These are phyloP conservation scores for Oryzias curvinotus DNA, from an alignment of 2,113 vertebrate genomes.

Conservation along the genomic window DNA sequence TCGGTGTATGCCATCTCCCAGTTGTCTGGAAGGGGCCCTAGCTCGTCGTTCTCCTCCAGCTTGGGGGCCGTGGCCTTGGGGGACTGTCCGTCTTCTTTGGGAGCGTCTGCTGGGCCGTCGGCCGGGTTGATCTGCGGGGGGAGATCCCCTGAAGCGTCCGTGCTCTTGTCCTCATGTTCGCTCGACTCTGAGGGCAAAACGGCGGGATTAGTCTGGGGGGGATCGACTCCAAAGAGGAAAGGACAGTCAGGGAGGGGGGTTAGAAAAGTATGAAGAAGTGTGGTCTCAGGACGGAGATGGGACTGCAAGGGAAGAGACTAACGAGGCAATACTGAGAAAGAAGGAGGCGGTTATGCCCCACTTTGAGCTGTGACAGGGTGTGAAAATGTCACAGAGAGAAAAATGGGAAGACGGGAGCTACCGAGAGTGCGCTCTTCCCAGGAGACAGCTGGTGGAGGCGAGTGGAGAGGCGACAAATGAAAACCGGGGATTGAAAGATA, in stretches of 20 bases:
- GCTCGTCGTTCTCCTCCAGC: slow-evolving; percentile 87
- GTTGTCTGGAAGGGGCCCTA: slow-evolving; percentile 92
- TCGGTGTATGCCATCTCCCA: slow-evolving; percentile 99
- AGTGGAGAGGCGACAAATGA: slow-evolving; percentile 26
- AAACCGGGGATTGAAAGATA: slow-evolving; percentile 44
- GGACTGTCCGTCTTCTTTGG: slow-evolving; percentile 83
- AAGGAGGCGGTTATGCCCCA: slow-evolving; percentile 45
- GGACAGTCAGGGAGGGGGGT: slow-evolving; percentile 18
- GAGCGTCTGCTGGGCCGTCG: slow-evolving; percentile 78
- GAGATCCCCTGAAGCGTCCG: slow-evolving; percentile 84
- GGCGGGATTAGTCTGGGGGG: slow-evolving; percentile 10
- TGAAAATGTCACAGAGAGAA: slow-evolving; percentile 30
- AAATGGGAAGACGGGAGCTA: slow-evolving; percentile 25
- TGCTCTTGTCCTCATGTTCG: slow-evolving; percentile 94
- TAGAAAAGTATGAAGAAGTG: slow-evolving; percentile 20
- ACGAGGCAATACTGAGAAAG: slow-evolving; percentile 46
- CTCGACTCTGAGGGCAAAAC: slow-evolving; percentile 85
- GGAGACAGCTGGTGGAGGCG: slow-evolving; percentile 32
- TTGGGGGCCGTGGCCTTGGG: slow-evolving; percentile 77
- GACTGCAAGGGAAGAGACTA: slow-evolving; percentile 34
- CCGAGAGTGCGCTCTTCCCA: slow-evolving; percentile 29
- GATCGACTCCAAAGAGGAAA: slow-evolving; percentile 13
- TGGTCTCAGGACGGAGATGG: slow-evolving; percentile 28
- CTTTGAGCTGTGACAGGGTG: slow-evolving; percentile 56
- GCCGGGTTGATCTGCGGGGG: slow-evolving; percentile 79